phyloP scores from a whole-genome alignment of 2,888 invertebrate species.

The Dicroscelio sp. region DNA sequence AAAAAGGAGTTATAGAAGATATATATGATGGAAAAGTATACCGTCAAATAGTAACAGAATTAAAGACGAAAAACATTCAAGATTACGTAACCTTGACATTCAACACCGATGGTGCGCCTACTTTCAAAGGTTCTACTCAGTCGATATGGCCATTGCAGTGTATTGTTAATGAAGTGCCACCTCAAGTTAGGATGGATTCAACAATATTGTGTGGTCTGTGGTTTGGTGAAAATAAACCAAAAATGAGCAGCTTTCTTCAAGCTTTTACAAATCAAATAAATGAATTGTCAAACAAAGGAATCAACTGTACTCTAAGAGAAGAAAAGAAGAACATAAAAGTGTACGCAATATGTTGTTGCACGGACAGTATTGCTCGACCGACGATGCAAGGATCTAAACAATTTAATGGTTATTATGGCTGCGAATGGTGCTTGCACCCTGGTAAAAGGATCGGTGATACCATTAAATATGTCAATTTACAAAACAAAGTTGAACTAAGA shows the following conservation, averaged over 20 bases:
- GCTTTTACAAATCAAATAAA: neutral
- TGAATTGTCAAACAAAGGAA: constrained; percentile 9
- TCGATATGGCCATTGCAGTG: constrained; percentile 33
- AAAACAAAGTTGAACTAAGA: neutral
- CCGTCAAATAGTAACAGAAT: neutral
- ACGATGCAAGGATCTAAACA: constrained; percentile 30
- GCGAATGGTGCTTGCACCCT: constrained; percentile 33
- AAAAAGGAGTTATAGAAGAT: neutral
- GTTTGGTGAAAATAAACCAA: constrained; percentile 51
- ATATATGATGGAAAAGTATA: neutral
- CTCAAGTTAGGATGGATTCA: neutral
- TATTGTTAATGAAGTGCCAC: constrained; percentile 23
- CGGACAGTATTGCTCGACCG: constrained; percentile 12
- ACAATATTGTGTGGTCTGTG: constrained; percentile 17
- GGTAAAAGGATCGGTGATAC: neutral
- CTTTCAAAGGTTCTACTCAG: neutral
- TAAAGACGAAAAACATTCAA: neutral
- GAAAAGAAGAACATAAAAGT: constrained; percentile 23
- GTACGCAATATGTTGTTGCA: constrained; percentile 21
- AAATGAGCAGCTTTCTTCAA: constrained; percentile 19
- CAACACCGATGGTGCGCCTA: constrained; percentile 14
- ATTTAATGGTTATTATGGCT: constrained; percentile 34
- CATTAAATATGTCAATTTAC: neutral
- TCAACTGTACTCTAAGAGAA: neutral
- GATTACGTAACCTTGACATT: constrained; percentile 29